A percentile compares a stretch with the other conserved stretches of the same genome.
These are phyloP conservation scores for Syndactyla subalaris DNA, from an alignment of 2,797 vertebrate species.

Conservation along the genomic window DNA sequence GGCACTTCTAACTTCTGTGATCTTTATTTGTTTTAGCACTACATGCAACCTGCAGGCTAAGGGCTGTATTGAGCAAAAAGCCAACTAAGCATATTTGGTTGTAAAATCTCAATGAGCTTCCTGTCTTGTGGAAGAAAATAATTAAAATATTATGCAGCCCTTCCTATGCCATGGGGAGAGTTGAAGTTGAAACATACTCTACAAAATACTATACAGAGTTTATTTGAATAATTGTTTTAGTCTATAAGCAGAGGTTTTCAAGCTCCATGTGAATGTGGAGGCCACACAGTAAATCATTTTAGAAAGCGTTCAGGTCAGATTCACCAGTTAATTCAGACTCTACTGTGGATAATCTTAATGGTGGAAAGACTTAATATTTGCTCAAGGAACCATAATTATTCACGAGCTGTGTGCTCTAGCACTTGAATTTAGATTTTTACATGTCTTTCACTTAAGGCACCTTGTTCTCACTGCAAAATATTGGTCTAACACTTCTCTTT, in stretches of 20 bases:
- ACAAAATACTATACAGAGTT: neutral
- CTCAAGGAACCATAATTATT: neutral
- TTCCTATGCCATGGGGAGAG: slow-evolving; percentile 41
- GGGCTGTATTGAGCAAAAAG: slow-evolving; percentile 48
- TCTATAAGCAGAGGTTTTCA: neutral
- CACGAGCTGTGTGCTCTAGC: slow-evolving; percentile 3
- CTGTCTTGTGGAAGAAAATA: slow-evolving; percentile 59
- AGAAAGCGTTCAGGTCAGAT: neutral
- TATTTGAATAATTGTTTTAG: neutral
- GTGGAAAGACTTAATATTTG: neutral
- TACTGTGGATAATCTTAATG: neutral
- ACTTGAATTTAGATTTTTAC: slow-evolving; percentile 42
- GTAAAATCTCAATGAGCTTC: slow-evolving; percentile 60
- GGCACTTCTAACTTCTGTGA: slow-evolving; percentile 62
- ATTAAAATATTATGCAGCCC: slow-evolving; percentile 22
- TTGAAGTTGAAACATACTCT: neutral
- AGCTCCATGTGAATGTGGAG: neutral
- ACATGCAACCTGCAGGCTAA: slow-evolving; percentile 64
- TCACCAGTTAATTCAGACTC: neutral
- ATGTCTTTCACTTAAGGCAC: slow-evolving; percentile 43
- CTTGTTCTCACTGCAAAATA: slow-evolving; percentile 41
- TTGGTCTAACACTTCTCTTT: slow-evolving; percentile 21
- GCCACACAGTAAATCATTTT: neutral
- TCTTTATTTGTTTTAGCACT: slow-evolving; percentile 66
- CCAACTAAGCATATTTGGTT: slow-evolving; percentile 58